Percentiles rank a stretch among this genome's conserved stretches.
Evolutionary conservation across 2,797 vertebrate species (phyloP).

Genomic region (Enteromius treurensis): DNA sequence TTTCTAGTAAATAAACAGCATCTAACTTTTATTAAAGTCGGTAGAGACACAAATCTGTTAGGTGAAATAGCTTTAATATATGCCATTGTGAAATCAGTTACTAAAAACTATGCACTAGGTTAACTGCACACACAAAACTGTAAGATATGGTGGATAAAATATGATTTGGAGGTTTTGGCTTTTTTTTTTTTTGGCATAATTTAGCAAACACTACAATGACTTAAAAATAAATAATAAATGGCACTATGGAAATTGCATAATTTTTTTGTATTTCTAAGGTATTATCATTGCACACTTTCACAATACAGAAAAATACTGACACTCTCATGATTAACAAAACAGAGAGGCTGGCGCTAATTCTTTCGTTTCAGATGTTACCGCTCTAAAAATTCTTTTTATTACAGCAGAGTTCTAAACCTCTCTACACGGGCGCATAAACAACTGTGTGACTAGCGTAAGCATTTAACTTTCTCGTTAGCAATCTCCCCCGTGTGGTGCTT

Average conservation of each 20-base stretch:
- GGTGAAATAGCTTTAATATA: not conserved
- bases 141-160: not conserved
- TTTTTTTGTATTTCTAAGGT: not conserved
- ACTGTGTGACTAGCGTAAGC: conserved; percentile 92
- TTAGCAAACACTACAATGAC: not conserved
- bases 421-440: conserved; percentile 80
- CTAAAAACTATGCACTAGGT: not conserved
- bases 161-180: no score
- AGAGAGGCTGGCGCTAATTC: not conserved
- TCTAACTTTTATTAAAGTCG: not conserved
- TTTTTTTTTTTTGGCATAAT: no score
- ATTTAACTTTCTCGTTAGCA: conserved; percentile 96
- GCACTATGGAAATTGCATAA: not conserved
- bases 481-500: conserved; percentile 96
- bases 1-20: conserved; percentile 4
- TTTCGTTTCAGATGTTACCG: not conserved
- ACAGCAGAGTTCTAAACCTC: conserved; percentile 16
- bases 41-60: not conserved
- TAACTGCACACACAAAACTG: not conserved
- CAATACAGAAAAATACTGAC: not conserved
- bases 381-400: not conserved
- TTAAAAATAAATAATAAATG: not conserved
- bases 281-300: not conserved
- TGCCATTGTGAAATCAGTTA: not conserved
- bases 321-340: not conserved